A percentile compares a stretch with the other conserved stretches of the same genome.
Conservation (phyloP, 2,113 vertebrate species). For the Fulica atra region DNA sequence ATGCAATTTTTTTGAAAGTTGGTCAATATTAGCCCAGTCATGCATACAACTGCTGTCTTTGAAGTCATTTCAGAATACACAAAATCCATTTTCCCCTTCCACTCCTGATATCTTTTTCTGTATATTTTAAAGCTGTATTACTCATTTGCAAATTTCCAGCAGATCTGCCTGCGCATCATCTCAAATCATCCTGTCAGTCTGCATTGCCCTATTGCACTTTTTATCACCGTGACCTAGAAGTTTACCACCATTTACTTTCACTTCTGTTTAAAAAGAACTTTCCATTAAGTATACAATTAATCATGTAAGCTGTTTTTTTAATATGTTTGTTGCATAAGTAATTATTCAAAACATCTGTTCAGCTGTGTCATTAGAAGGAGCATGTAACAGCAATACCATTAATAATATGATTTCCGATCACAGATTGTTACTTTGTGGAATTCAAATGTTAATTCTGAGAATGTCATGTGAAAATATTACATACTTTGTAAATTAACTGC, state of each 20-base stretch:
- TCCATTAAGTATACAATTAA: background rate
- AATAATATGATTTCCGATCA: background rate
- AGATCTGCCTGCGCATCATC: background rate
- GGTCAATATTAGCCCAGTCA: background rate
- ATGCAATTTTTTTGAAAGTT: background rate
- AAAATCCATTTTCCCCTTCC: background rate
- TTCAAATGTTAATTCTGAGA: background rate
- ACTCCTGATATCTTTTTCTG: background rate
- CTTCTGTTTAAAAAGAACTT: background rate
- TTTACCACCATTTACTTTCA: background rate
- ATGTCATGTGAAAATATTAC: background rate
- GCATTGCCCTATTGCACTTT: background rate
- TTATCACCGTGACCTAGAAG: background rate
- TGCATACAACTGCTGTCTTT: background rate
- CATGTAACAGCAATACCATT: background rate
- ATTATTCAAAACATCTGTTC: background rate
- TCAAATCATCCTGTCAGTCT: background rate
- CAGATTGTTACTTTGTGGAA: background rate
- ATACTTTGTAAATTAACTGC: background rate
- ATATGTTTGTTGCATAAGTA: background rate
- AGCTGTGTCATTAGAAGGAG: background rate
- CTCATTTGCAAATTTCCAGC: background rate
- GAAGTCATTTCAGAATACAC: background rate
- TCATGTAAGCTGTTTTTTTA: background rate
- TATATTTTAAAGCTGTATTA: background rate